Base-by-base conservation (phyloP, 2,797 vertebrate species). In the Gephyroberyx darwinii region DNA sequence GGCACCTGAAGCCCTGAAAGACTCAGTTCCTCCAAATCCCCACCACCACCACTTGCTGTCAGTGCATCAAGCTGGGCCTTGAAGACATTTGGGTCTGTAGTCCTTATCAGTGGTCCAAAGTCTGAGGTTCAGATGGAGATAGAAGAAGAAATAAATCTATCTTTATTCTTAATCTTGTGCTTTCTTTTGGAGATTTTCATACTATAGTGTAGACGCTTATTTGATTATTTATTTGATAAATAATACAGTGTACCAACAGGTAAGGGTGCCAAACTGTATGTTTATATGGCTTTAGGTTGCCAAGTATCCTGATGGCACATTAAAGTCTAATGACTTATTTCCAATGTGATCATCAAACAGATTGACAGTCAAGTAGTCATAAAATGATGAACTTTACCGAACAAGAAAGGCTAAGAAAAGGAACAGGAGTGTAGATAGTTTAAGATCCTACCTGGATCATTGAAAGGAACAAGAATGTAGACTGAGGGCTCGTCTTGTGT, bases 1-100 rank as follows among this genome's bases (percentile, higher is more conserved):
- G 31, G 9, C 53, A 92, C 91, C 92, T 86, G 83, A 20, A 93
- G 86, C 9, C 69, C 89, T 2, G 91, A 86, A 1, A 92, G 84
- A 76, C 88, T 88, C 76, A 76, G 2, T 30, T 92, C 90, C 0
- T 2, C 57, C 0, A 52, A 33, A 26, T 91, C 87, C 31, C 77
- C 86, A 35, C 89, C 89, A 6, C 86, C 87, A 8, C 33, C 33
- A 35, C n/a, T n/a, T 0, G 75, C 74, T 16, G 39, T 26, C 4
- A 92, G 64, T 2, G 33, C 31, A 13, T 77, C 43, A 5, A 90
- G 31, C 0, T 0, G 8, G 1, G 2, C 16, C 54, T 74, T 62
- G 69, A 92, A 90, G 43, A 53, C 14, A 0, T 61, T 0, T 5
- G 87, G 31, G 59, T 91, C 75, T 22, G 84, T 71, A 0, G 90